These are phyloP conservation scores for Amiota mariae DNA, from an alignment of 2,888 invertebrate species.

Conservation along the genomic window DNA sequence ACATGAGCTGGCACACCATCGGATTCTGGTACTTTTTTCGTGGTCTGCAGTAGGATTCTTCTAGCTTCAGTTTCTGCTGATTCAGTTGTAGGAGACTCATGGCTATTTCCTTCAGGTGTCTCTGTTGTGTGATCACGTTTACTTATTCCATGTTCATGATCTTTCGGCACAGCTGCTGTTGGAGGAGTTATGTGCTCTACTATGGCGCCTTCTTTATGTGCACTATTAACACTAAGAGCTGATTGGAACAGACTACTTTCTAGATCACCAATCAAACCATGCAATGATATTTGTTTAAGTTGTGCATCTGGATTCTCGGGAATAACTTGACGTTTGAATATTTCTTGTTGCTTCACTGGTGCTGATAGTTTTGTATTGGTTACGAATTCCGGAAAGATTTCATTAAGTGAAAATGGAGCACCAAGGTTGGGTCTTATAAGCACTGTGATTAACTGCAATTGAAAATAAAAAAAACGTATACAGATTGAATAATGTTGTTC, in stretches of 20 bases:
- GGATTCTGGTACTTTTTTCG: slow-evolving; percentile 56
- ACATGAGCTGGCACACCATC: slow-evolving; percentile 60
- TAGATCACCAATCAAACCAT: slow-evolving; percentile 64
- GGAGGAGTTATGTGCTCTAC: slow-evolving; percentile 49
- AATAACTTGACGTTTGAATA: slow-evolving; percentile 59
- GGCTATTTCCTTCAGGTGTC: neutral
- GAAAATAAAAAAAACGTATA: neutral
- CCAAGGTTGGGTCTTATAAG: slow-evolving; percentile 29
- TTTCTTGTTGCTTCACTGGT: slow-evolving; percentile 43
- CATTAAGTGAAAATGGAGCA: slow-evolving; percentile 20
- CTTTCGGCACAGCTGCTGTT: slow-evolving; percentile 5
- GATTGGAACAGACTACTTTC: slow-evolving; percentile 66
- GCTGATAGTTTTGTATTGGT: slow-evolving; percentile 36
- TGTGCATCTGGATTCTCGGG: slow-evolving; percentile 53
- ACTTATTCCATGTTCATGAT: slow-evolving; percentile 32
- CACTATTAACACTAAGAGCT: slow-evolving; percentile 60
- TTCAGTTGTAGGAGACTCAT: neutral
- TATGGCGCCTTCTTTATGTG: slow-evolving; percentile 51
- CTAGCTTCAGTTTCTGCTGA: slow-evolving; percentile 12
- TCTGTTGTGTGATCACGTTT: slow-evolving; percentile 26
- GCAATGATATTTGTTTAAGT: slow-evolving; percentile 64
- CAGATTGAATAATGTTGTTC: neutral
- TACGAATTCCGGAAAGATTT: slow-evolving; percentile 50
- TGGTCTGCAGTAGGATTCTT: slow-evolving; percentile 58
- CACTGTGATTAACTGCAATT: slow-evolving; percentile 49